Base-by-base conservation (phyloP, 2,888 invertebrate species). In the Labia minor region DNA sequence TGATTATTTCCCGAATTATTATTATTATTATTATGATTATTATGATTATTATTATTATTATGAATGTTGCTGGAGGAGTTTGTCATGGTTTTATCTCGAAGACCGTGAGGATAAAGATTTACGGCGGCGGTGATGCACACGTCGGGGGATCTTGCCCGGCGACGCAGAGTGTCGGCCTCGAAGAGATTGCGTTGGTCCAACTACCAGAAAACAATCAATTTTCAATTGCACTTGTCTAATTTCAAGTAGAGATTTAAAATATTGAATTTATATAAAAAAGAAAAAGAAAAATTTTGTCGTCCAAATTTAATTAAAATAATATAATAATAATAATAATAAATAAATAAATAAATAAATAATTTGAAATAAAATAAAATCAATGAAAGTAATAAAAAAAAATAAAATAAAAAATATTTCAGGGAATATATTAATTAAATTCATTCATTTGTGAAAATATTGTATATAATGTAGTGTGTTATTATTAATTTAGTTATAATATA, bases 181-280 rank as follows among this genome's bases (percentile, higher is more conserved):
- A 88, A 88, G 71, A 88, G 84, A 74, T 88, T 88, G 75, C 86
- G 85, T 73, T 85, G 80, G 73, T 88, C 87, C 65, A 87, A 86
- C 8, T 76, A 49, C 49, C 49, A 49, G 49, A 49, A 49, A 49
- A 49, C n/a, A 49, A 49, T 49, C 49, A 49, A 16, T 49, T 6
- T 49, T 49, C 8, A n/a, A 49, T 14, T 49, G n/a, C n/a, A n/a
- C n/a, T 49, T n/a, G 16, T 49, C 14, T 49, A 49, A 8, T 33
- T 11, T 11, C 33, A 33, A 33, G n/a, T n/a, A n/a, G n/a, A n/a
- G n/a, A n/a, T n/a, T n/a, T n/a, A n/a, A n/a, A n/a, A n/a, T n/a
- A n/a, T n/a, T n/a, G 26, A 49, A 49, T 14, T 49, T 8, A 49
- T n/a, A 49, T n/a, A 49, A 49, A 49, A 10, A 49, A 49, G 14